Evolutionary conservation across 2,888 invertebrate species (phyloP).

Genomic region (Apeira syringaria): DNA sequence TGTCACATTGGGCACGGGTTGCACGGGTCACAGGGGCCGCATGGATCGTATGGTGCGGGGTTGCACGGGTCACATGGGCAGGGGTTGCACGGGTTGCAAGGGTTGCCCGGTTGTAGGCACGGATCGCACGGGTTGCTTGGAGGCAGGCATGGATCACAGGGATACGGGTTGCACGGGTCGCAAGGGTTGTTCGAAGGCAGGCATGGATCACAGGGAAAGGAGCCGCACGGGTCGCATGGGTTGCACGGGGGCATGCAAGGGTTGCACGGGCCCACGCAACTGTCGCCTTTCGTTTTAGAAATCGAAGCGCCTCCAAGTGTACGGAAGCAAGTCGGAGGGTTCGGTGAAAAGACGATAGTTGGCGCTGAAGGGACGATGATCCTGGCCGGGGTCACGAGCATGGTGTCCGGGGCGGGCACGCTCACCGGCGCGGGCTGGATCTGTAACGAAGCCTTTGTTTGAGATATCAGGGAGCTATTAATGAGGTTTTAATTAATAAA

Average conservation of each 20-base stretch:
- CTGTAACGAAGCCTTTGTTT: too few relatives aligned
- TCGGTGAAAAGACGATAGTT: slow-evolving; percentile 58
- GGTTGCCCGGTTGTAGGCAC: not conserved
- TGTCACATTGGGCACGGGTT: slow-evolving; percentile 1
- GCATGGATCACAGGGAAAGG: not conserved
- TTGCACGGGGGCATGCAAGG: not conserved
- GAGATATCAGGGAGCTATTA: too few relatives aligned
- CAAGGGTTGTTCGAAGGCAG: slow-evolving; percentile 3
- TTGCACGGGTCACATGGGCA: slow-evolving; percentile 1
- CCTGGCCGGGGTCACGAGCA: slow-evolving; percentile 56
- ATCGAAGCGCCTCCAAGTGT: slow-evolving; percentile 47
- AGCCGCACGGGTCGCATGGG: slow-evolving; percentile 8
- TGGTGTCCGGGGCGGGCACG: slow-evolving; percentile 44
- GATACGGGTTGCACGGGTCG: not conserved
- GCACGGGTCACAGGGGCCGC: slow-evolving; percentile 7
- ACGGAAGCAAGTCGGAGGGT: slow-evolving; percentile 49
- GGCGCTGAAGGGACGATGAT: slow-evolving; percentile 60
- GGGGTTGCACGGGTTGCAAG: not conserved
- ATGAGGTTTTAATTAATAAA: too few relatives aligned
- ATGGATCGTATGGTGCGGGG: not conserved
- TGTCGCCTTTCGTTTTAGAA: slow-evolving; percentile 1
- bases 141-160: not conserved
- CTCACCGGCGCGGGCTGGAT: slow-evolving; percentile 52
- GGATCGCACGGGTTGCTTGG: slow-evolving; percentile 9
- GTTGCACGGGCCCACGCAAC: slow-evolving; percentile 2